phyloP scores from a whole-genome alignment of 2,797 vertebrate genomes.

The Urosaurus nigricauda region DNA sequence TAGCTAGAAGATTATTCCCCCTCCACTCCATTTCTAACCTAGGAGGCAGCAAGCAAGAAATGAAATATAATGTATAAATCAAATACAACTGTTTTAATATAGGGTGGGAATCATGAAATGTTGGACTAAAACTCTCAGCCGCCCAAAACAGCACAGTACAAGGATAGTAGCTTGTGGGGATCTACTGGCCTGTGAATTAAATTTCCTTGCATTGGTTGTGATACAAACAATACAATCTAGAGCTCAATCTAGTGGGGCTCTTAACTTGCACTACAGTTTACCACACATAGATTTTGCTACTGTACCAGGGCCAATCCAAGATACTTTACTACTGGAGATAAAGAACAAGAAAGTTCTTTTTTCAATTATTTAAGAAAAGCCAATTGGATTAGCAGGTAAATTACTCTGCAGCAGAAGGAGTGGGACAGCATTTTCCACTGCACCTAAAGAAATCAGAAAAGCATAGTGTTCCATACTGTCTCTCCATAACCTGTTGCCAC shows the following conservation, averaged over 20 bases:
- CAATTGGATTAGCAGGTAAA: background rate
- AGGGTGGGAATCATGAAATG: background rate
- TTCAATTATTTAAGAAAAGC: no score
- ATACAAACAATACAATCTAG: no score
- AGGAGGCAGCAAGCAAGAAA: background rate
- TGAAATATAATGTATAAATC: background rate
- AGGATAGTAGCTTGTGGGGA: no score
- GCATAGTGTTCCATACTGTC: background rate
- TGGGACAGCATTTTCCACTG: background rate
- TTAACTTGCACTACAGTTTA: background rate
- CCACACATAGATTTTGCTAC: background rate
- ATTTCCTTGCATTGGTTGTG: no score
- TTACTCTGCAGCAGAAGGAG: background rate
- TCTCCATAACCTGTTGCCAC: background rate
- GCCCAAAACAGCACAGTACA: no score
- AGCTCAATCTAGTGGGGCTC: background rate
- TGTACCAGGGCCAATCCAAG: background rate
- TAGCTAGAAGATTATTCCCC: background rate
- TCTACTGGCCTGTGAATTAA: no score
- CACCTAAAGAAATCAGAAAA: background rate
- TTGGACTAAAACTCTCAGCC: no score
- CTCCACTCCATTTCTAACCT: background rate
- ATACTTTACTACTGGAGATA: background rate
- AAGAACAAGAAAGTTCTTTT: no score
- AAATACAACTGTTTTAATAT: background rate